phyloP scores from a whole-genome alignment of 1,140 invertebrate genomes.

The Macrobrachium rosenbergii region DNA sequence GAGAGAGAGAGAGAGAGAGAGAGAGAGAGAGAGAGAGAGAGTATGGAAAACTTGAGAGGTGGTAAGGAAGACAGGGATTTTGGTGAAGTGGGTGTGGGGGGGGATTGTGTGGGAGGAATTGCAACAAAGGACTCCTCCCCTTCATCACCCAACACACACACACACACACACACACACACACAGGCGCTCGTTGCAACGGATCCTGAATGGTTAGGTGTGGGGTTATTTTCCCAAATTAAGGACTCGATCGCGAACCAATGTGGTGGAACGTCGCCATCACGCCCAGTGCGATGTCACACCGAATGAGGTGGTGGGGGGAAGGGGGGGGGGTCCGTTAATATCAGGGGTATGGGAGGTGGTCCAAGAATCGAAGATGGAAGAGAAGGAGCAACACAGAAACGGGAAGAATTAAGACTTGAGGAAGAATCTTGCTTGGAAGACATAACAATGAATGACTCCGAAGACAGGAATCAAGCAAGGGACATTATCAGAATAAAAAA shows the following conservation, averaged over 20 bases:
- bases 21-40: background rate
- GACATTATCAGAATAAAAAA: too few relatives aligned
- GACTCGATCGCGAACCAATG: conserved; percentile 52
- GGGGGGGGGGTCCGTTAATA: background rate
- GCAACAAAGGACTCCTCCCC: background rate
- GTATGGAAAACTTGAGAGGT: background rate
- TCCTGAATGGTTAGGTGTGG: conserved; percentile 24
- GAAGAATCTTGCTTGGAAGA: background rate
- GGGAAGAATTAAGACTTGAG: background rate
- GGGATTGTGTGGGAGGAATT: background rate
- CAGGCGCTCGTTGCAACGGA: conserved; percentile 29
- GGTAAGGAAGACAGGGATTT: background rate
- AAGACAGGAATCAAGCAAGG: too few relatives aligned
- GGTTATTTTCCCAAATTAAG: conserved; percentile 56
- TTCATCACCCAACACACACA: background rate
- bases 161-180: conserved; percentile 18
- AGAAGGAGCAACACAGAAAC: background rate
- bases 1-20: background rate
- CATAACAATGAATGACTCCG: background rate
- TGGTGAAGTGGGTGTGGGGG: background rate
- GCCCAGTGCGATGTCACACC: conserved; percentile 34
- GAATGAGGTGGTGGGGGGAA: background rate
- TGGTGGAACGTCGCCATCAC: conserved; percentile 41
- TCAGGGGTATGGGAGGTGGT: background rate
- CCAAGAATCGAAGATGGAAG: background rate